Percentiles rank a stretch among this genome's conserved stretches.
Conservation (phyloP, 2,888 invertebrate species). For the Parasteatoda lunata region DNA sequence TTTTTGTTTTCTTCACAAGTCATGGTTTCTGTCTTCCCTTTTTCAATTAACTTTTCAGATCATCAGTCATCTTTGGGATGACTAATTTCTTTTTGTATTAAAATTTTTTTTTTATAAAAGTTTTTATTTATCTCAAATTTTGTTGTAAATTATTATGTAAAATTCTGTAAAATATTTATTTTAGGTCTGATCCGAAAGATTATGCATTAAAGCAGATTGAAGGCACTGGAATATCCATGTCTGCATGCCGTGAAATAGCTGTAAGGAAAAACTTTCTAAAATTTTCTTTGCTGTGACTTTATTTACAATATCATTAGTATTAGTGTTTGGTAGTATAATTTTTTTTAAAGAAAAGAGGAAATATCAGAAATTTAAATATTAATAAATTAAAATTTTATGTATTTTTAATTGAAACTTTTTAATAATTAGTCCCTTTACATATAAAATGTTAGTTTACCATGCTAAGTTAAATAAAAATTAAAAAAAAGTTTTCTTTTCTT, state of each 20-base stretch:
- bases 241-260: conserved; percentile 98
- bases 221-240: conserved; percentile 98
- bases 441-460: no score
- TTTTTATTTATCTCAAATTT: not conserved
- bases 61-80: not conserved
- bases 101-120: not conserved
- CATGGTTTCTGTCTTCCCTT: no score
- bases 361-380: no score
- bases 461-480: no score
- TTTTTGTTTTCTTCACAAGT: no score
- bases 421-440: not conserved
- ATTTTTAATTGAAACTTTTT: not conserved
- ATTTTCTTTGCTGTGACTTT: no score
- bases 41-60: not conserved
- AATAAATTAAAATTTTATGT: not conserved
- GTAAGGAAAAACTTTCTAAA: conserved; percentile 77
- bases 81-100: not conserved
- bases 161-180: not conserved
- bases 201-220: conserved; percentile 99
- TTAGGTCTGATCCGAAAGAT: conserved; percentile 85
- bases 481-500: no score
- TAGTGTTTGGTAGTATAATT: no score
- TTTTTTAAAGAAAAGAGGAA: no score
- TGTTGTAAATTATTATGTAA: not conserved
- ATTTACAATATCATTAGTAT: no score